phyloP scores from a whole-genome alignment of 2,797 vertebrate species.

The Myripristis murdjan region DNA sequence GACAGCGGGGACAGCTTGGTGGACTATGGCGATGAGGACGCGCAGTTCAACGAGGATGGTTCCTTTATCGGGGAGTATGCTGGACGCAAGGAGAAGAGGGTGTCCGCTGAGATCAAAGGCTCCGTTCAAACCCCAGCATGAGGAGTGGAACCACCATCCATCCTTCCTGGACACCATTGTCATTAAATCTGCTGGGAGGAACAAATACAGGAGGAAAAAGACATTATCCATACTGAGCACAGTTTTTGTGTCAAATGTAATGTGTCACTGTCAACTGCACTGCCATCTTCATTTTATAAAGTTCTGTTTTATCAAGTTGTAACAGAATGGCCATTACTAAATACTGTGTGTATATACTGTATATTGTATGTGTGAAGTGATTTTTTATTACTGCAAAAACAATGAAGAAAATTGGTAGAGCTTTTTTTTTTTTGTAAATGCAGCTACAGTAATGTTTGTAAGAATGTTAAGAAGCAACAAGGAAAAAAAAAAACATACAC shows the following conservation, averaged over 20 bases:
- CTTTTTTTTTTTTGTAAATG: conserved; percentile 62
- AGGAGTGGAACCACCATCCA: conserved; percentile 49
- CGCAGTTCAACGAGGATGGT: conserved; percentile 96
- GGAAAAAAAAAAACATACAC: conserved; percentile 16
- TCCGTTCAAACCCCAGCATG: conserved; percentile 82
- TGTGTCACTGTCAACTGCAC: conserved; percentile 80
- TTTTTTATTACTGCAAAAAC: conserved; percentile 77
- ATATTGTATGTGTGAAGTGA: conserved; percentile 77
- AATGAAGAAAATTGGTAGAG: conserved; percentile 51
- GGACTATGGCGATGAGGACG: conserved; percentile 95
- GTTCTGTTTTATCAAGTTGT: conserved; percentile 76
- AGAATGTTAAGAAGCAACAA: conserved; percentile 42
- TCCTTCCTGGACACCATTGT: conserved; percentile 50
- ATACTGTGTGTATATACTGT: conserved; percentile 83
- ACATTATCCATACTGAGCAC: conserved; percentile 74
- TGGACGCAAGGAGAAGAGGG: conserved; percentile 91
- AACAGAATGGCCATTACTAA: conserved; percentile 80
- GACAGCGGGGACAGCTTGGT: conserved; percentile 96
- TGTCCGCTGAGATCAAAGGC: conserved; percentile 89
- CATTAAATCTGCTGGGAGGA: conserved; percentile 67
- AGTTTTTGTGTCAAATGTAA: conserved; percentile 76
- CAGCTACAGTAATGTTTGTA: conserved; percentile 65
- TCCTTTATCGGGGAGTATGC: conserved; percentile 97
- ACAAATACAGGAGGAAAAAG: conserved; percentile 59
- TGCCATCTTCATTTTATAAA: conserved; percentile 79